A percentile compares a stretch with the other conserved stretches of the same genome.
These are phyloP conservation scores for Temnothorax rugatulus DNA, from an alignment of 2,888 invertebrate species.

Conservation along the genomic window DNA sequence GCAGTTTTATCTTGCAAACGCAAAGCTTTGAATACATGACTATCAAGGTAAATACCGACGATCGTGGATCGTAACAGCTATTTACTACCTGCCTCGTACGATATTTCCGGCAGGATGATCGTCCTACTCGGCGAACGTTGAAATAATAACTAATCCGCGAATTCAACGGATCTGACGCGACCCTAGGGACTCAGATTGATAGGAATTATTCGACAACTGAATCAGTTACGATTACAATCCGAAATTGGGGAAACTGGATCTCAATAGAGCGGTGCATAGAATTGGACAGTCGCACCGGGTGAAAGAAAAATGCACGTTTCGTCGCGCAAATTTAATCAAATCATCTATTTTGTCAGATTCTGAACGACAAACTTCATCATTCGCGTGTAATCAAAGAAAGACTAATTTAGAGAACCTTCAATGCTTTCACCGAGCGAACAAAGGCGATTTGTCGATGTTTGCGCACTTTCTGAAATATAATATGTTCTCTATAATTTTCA, in stretches of 20 bases:
- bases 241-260: constrained; percentile 42
- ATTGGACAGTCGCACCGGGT: background rate
- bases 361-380: background rate
- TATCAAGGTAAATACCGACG: constrained; percentile 30
- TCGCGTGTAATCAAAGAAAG: background rate
- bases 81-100: background rate
- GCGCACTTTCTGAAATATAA: background rate
- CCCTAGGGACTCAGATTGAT: constrained; percentile 20
- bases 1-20: background rate
- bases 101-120: background rate
- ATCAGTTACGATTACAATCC: constrained; percentile 43
- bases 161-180: background rate
- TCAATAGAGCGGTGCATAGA: background rate
- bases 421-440: background rate
- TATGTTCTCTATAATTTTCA: background rate
- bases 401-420: constrained; percentile 10
- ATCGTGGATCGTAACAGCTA: background rate
- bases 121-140: constrained; percentile 11
- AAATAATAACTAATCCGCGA: constrained; percentile 50
- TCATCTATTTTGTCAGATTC: background rate
- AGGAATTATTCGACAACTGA: constrained; percentile 44
- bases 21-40: constrained; percentile 23
- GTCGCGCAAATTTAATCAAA: constrained; percentile 20
- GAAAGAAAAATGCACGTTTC: constrained; percentile 8
- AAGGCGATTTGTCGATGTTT: background rate